Evolutionary conservation across 2,888 invertebrate species (phyloP), one percentile per base, ranked within the genome.

Genomic region (Andrena hattorfiana): DNA sequence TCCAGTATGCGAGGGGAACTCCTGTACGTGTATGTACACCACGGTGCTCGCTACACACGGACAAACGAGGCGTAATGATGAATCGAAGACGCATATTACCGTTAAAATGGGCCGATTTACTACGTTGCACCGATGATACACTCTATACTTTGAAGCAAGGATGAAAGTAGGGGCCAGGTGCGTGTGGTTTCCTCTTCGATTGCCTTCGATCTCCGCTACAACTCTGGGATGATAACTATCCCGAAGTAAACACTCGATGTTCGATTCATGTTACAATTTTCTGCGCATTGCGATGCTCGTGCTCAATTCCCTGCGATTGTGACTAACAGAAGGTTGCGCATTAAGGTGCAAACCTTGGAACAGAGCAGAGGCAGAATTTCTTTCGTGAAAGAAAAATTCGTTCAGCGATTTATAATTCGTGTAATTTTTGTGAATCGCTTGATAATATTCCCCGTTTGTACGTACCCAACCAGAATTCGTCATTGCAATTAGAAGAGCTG

Each of bases 71-170:
- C 20, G 20, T 16, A 23, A 23, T 2, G 42, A 16, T 54, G n/a
- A 68, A 71, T 72, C 70, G 8, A 28, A 62, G 62, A 30, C 51
- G 64, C 20, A 67, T 60, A 70, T 77, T 72, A 75, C 64, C 68
- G 74, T 63, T 75, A 66, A 72, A 77, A 69, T 35, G 32, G 48
- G 35, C 16, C 74, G 30, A 66, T 32, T 81, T 83, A 64, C 69
- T 54, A 59, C 72, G 83, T 23, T 26, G 49, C 54, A 32, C 48
- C 62, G 26, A n/a, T 35, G 32, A 13, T 26, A 4, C 3, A 28
- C 28, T 26, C 20, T 56, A 56, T 2, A 23, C 10, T 23, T 10
- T 2, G 2, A 4, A 20, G 13, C 23, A 56, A 10, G 10, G 26
- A 56, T 56, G 56, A 56, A 56, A 56, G 56, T 49, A n/a, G 8